Evolutionary conservation across 2,797 vertebrate genomes (phyloP).

Genomic region (Gallinago nigripennis): DNA sequence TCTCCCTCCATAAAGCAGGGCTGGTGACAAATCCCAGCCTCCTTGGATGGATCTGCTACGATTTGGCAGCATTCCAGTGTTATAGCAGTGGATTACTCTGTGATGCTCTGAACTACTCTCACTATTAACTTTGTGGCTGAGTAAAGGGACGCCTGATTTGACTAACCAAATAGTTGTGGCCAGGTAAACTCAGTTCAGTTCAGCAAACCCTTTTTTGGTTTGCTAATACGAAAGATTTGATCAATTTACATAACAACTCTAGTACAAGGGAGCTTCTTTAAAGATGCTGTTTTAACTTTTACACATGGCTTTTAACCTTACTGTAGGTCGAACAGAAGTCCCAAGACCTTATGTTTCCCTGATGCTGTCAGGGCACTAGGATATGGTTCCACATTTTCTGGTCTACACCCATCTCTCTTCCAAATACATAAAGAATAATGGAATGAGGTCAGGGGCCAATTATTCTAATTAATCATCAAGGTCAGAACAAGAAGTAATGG

Average conservation of each 20-base stretch:
- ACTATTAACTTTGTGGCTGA: not conserved
- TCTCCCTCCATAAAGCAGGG: not conserved
- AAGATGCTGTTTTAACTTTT: not conserved
- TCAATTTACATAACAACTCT: not conserved
- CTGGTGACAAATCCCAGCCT: not conserved
- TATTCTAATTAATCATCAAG: slow-evolving; percentile 78
- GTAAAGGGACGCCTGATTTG: not conserved
- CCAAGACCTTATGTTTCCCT: not conserved
- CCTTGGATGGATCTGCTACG: not conserved
- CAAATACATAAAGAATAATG: slow-evolving; percentile 64
- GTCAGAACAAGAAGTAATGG: slow-evolving; percentile 73
- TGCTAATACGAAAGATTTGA: not conserved
- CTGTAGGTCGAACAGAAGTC: not conserved
- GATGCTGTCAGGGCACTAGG: not conserved
- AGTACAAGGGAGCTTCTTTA: not conserved
- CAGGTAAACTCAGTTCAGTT: not conserved
- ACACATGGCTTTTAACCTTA: not conserved
- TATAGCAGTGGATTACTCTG: not conserved
- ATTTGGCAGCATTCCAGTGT: not conserved
- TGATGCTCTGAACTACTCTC: not conserved
- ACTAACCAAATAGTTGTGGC: not conserved
- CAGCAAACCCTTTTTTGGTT: not conserved
- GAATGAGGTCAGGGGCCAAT: slow-evolving; percentile 73
- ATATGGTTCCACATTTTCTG: not conserved
- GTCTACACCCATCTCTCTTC: not conserved